Conservation (phyloP, 2,888 invertebrate species). For the Argyra leucocephala region DNA sequence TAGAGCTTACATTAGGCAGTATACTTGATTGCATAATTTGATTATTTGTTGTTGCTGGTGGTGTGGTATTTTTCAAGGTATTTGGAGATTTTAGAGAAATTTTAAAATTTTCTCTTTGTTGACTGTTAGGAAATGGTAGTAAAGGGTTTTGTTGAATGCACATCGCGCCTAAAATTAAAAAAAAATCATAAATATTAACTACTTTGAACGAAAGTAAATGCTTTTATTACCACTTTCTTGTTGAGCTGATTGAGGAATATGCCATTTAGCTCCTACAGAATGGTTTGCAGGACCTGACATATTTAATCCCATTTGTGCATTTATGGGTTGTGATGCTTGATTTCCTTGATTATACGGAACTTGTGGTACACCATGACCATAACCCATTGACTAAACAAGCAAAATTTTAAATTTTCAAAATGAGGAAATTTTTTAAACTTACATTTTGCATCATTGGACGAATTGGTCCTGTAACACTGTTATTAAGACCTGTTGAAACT, state of each 20-base stretch:
- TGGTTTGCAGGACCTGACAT: slow-evolving; percentile 31
- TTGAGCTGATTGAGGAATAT: slow-evolving; percentile 51
- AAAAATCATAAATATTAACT: not conserved
- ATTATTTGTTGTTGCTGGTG: slow-evolving; percentile 34
- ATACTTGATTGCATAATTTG: slow-evolving; percentile 34
- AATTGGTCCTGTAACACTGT: slow-evolving; percentile 31
- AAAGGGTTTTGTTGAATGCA: slow-evolving; percentile 40
- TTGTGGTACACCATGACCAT: slow-evolving; percentile 30
- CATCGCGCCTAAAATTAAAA: slow-evolving; percentile 29
- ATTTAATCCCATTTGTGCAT: slow-evolving; percentile 40
- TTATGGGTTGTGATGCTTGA: slow-evolving; percentile 29
- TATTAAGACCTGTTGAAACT: slow-evolving; percentile 37
- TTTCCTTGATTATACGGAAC: slow-evolving; percentile 44
- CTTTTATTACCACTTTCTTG: slow-evolving; percentile 42
- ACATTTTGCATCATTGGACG: slow-evolving; percentile 43
- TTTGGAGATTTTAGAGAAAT: slow-evolving; percentile 43
- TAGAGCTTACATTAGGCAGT: slow-evolving; percentile 53
- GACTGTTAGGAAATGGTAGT: slow-evolving; percentile 42
- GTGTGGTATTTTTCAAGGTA: slow-evolving; percentile 41
- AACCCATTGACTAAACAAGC: not conserved
- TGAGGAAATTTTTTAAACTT: slow-evolving; percentile 26
- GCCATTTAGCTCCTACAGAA: slow-evolving; percentile 54
- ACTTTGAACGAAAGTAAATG: not conserved
- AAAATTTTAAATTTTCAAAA: not conserved
- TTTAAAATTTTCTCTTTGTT: slow-evolving; percentile 44